phyloP scores from a whole-genome alignment of 2,888 invertebrate species.

The Neocrepidodera transversa region DNA sequence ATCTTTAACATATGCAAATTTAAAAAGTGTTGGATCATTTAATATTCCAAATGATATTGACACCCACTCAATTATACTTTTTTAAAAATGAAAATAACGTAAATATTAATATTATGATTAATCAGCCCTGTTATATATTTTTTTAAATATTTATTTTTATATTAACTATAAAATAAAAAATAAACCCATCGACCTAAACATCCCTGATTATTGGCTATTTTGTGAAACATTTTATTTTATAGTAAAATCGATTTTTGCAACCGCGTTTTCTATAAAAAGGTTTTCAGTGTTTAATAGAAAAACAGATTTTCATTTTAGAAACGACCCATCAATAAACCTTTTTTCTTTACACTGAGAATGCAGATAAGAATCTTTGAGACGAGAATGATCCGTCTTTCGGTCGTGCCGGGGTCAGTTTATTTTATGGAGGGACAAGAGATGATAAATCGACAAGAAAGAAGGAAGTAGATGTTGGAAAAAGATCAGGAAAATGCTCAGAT shows the following conservation, averaged over 20 bases:
- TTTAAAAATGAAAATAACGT: no score
- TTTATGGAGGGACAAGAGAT: slow-evolving; percentile 26
- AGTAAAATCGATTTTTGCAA: neutral
- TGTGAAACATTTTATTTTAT: neutral
- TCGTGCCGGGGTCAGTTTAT: slow-evolving; percentile 26
- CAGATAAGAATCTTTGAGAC: slow-evolving; percentile 25
- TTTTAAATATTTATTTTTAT: no score
- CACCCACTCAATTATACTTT: no score
- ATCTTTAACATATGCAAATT: no score
- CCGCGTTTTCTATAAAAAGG: neutral
- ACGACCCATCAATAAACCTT: slow-evolving; percentile 28
- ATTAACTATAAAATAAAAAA: no score
- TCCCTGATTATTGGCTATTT: neutral
- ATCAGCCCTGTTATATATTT: no score
- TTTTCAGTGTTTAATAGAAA: slow-evolving; percentile 26
- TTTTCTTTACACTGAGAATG: slow-evolving; percentile 24
- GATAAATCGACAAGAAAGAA: slow-evolving; percentile 27
- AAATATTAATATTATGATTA: no score
- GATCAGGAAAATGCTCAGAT: slow-evolving; percentile 14
- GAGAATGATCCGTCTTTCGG: slow-evolving; percentile 25
- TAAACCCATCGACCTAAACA: no score
- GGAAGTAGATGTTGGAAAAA: slow-evolving; percentile 17
- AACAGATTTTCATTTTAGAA: slow-evolving; percentile 28
- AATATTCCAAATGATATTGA: no score
- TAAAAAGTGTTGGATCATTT: no score